Base-by-base conservation (phyloP, 2,113 vertebrate species). In the Hippocampus comes region DNA sequence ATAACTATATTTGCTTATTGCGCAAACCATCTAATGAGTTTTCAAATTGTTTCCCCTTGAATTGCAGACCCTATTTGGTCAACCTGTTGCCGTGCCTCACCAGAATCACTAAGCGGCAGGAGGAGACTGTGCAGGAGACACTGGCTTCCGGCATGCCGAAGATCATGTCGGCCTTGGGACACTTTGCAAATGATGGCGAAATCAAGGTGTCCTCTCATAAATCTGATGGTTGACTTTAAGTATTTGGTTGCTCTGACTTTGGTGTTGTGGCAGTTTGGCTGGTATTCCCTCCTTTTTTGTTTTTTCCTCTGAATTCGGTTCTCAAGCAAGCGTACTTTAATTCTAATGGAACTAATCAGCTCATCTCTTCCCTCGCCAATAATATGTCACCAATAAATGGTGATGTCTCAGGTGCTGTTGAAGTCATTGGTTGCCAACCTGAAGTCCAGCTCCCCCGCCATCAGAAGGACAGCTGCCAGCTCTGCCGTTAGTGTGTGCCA, bases 121-220 rank as follows among this genome's bases (percentile, higher is more conserved):
- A 99, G 77, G 97, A 99, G 27, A 93, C 93, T 0, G 96, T 99
- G 2, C 97, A 99, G 73, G 97, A 99, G 88, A 98, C 97, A 0
- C 81, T 99, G 75, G 95, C 96, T 63, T 91, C 92, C 0, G 95
- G 97, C 14, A 89, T 98, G 68, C 97, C 97, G 75, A 99, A 98
- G 89, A 95, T 98, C 65, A 96, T 98, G 96, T 85, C 94, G 57
- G 90, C 96, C 0, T 94, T 99, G 7, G 97, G 97, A 79, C 94
- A 96, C 72, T 99, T 99, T 71, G 96, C 96, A 20, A 98, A 99
- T 0, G 97, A 99, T 80, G 93, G 92, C 78, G 97, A 99, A 82
- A 95, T 99, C 76, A 99, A 99, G 96, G 97, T 98, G 94, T 15
- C 14, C 2, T 43, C 21, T 48, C 42, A 65, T 56, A 9, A 30